phyloP scores from a whole-genome alignment of 2,888 invertebrate genomes.

The Deroplatys truncata region DNA sequence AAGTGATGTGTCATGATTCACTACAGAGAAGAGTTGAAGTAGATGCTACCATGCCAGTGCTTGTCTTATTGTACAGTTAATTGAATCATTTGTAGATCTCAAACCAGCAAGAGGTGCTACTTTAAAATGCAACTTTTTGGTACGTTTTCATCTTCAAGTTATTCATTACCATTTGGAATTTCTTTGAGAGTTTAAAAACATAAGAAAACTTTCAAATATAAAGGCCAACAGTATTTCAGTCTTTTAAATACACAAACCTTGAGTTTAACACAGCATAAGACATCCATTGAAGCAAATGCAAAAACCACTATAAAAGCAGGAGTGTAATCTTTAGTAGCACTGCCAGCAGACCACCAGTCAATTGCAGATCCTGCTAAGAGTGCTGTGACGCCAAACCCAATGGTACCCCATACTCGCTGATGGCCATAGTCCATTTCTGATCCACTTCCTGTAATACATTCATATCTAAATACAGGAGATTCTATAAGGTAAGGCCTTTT shows the following conservation, averaged over 20 bases:
- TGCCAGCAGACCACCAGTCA: slow-evolving; percentile 57
- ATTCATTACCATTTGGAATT: no score
- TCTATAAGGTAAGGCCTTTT: background rate
- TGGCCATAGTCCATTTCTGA: slow-evolving; percentile 67
- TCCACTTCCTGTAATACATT: slow-evolving; percentile 53
- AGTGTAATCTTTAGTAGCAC: slow-evolving; percentile 59
- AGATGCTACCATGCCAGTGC: no score
- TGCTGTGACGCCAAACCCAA: slow-evolving; percentile 73
- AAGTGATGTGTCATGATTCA: no score
- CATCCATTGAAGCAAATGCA: slow-evolving; percentile 59
- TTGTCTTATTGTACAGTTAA: no score
- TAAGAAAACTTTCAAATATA: no score
- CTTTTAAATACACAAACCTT: slow-evolving; percentile 44
- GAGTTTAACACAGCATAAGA: slow-evolving; percentile 61
- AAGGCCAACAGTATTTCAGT: no score
- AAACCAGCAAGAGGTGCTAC: no score
- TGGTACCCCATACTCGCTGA: slow-evolving; percentile 79
- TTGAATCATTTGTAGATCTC: no score
- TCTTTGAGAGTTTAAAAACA: no score
- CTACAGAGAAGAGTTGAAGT: no score
- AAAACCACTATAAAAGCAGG: slow-evolving; percentile 68
- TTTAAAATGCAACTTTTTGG: no score
- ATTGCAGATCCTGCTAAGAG: slow-evolving; percentile 65
- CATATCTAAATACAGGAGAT: background rate
- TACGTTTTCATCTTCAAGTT: no score